Conservation (phyloP, 2,888 invertebrate species). For the Biston stratarius region DNA sequence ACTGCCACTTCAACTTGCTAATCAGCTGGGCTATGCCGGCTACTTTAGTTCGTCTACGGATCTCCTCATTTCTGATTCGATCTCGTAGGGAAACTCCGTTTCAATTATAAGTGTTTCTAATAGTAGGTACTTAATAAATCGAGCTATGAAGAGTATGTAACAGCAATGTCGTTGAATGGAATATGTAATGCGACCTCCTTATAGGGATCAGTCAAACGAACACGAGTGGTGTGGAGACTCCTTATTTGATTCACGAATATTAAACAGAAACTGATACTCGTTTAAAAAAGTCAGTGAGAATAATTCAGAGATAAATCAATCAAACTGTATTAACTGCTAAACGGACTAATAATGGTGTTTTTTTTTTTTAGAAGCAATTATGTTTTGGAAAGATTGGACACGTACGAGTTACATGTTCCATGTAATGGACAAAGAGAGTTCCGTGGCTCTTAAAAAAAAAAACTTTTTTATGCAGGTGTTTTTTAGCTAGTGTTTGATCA, state of each 20-base stretch:
- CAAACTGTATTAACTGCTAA: neutral
- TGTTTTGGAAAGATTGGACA: too few species aligned
- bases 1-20: too few species aligned
- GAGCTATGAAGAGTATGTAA: constrained; percentile 4
- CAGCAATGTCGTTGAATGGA: constrained; percentile 44
- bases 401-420: too few species aligned
- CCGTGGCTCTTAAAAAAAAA: too few species aligned
- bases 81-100: too few species aligned
- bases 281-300: neutral
- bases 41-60: too few species aligned
- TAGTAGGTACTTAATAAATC: neutral
- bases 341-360: neutral
- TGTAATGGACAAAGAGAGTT: too few species aligned
- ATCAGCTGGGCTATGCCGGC: too few species aligned
- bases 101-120: neutral
- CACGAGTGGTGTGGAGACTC: constrained; percentile 44
- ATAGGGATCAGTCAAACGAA: constrained; percentile 51
- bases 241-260: constrained; percentile 17
- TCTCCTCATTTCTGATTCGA: too few species aligned
- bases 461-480: too few species aligned
- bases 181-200: constrained; percentile 53
- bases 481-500: too few species aligned
- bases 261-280: constrained; percentile 8
- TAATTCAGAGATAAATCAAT: constrained; percentile 12
- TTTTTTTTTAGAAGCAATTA: too few species aligned